Evolutionary conservation across 2,797 vertebrate genomes (phyloP), one percentile per base, ranked within the genome.

Genomic region (Fistularia tabacaria): DNA sequence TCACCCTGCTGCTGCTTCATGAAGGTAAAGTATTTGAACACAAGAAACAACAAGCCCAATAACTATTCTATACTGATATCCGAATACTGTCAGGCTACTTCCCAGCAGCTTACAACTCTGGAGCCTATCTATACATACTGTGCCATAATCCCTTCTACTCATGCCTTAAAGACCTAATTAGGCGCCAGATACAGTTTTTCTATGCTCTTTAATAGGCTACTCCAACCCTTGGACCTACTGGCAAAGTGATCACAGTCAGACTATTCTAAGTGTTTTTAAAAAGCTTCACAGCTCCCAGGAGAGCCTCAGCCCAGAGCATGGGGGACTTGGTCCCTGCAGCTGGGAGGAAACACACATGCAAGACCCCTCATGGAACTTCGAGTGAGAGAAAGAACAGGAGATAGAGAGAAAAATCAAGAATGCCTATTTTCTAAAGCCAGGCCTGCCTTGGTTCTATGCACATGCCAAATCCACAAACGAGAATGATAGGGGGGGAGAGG

Each of bases 341-440:
- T 89, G 88, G 79, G 73, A 87, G 79, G 83, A 88, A 83, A 83
- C 62, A 57, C 80, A 83, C 79, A 88, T 76, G 68, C 74, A 52
- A 81, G 76, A 88, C 81, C 81, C 81, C 77, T 51, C 66, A 84
- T 74, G 79, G 80, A 87, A 87, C 76, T 74, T 66, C 66, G 64
- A 78, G 74, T 66, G 57, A 38, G 69, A 70, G 70, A 36, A 14
- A 36, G 49, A 61, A 49, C 42, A 53, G 59, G 42, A 51, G 15
- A 47, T 42, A 39, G 51, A 40, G 51, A 42, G 71, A 69, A 51
- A 14, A 81, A 85, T 82, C 46, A 76, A 80, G 76, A 81, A 87
- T 65, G 81, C 74, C 81, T 87, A 79, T 76, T 80, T 77, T 84
- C 74, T 76, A 85, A 83, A 86, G 79, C 69, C 76, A 80, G 66